phyloP scores from a whole-genome alignment of 1,140 invertebrate genomes.

The Drosophila mauritiana region DNA sequence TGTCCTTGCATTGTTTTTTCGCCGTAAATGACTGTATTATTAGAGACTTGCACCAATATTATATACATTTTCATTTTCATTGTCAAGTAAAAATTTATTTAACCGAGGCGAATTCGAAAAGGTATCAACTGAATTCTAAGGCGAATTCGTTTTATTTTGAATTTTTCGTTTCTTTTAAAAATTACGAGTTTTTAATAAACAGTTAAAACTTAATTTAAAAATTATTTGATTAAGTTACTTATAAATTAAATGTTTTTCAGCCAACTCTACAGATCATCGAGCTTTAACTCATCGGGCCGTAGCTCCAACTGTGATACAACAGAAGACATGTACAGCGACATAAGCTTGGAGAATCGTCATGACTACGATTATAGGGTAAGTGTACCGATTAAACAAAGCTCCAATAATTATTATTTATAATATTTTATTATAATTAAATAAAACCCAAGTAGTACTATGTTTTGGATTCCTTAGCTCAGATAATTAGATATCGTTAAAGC shows the following conservation, averaged over 20 bases:
- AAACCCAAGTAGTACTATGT: not conserved
- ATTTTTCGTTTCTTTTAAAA: too few relatives aligned
- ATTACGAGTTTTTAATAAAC: too few relatives aligned
- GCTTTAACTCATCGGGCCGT: constrained; percentile 94
- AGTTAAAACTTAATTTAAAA: too few relatives aligned
- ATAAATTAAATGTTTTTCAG: constrained; percentile 83
- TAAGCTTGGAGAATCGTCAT: constrained; percentile 94
- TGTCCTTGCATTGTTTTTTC: too few relatives aligned
- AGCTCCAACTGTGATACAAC: constrained; percentile 94
- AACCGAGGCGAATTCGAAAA: too few relatives aligned
- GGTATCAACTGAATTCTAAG: too few relatives aligned
- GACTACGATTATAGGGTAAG: constrained; percentile 95
- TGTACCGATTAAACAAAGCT: not conserved
- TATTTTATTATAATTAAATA: too few relatives aligned
- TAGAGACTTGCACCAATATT: too few relatives aligned
- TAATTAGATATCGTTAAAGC: not conserved
- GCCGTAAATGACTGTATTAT: too few relatives aligned
- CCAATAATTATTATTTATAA: not conserved
- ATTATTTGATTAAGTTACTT: not conserved
- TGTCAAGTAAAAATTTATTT: too few relatives aligned
- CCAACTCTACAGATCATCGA: constrained; percentile 94
- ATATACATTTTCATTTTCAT: too few relatives aligned
- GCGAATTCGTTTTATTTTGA: too few relatives aligned
- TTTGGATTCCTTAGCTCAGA: not conserved
- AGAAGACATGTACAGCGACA: constrained; percentile 96